phyloP scores from a whole-genome alignment of 2,797 vertebrate species.

The Delichon dasypus region DNA sequence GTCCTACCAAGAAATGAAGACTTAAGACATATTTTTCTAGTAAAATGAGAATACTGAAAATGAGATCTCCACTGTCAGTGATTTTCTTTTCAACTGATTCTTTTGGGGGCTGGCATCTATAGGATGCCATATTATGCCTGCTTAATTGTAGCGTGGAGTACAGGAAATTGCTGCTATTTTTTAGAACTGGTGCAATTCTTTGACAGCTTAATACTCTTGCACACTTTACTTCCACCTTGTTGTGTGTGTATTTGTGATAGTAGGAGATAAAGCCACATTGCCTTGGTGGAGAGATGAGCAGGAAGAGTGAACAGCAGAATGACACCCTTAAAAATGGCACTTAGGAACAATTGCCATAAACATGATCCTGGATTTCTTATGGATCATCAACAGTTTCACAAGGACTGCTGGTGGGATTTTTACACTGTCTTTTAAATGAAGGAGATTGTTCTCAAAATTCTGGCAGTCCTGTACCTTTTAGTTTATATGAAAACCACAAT shows the following conservation, averaged over 20 bases:
- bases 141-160: slow-evolving; percentile 62
- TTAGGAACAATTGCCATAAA: background rate
- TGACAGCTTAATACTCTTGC: slow-evolving; percentile 53
- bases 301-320: background rate
- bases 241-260: background rate
- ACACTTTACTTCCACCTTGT: background rate
- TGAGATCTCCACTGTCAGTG: slow-evolving; percentile 30
- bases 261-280: background rate
- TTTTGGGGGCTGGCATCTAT: slow-evolving; percentile 44
- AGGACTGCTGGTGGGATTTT: background rate
- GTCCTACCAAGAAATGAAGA: background rate
- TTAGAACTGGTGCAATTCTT: slow-evolving; percentile 40
- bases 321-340: background rate
- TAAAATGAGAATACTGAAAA: slow-evolving; percentile 30
- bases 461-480: background rate
- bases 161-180: slow-evolving; percentile 63
- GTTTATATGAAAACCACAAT: slow-evolving; percentile 19
- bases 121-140: slow-evolving; percentile 63
- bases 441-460: background rate
- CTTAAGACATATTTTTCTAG: background rate
- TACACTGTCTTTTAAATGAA: background rate
- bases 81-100: slow-evolving; percentile 53
- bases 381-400: background rate
- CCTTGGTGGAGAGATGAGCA: background rate
- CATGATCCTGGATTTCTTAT: background rate